Evolutionary conservation across 92 coral and sea anemone genomes (phyloP).

Genomic region (Porites lobata): DNA sequence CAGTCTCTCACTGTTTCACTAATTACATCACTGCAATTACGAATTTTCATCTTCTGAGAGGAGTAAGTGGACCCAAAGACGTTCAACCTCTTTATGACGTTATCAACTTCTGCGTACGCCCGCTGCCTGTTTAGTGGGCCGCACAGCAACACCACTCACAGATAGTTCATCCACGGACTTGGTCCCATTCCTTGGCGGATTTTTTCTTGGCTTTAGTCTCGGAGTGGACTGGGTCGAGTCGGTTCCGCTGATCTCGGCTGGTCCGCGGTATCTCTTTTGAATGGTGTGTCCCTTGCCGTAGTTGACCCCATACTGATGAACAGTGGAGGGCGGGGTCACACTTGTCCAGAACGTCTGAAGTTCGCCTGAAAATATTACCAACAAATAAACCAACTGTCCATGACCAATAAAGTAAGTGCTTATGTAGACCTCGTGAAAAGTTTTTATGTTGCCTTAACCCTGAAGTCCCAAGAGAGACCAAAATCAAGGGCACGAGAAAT

Average conservation of each 20-base stretch:
- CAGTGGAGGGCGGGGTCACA: conserved; percentile 85
- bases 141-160: conserved; percentile 88
- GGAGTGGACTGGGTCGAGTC: conserved; percentile 91
- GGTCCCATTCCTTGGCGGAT: conserved; percentile 56
- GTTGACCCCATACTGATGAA: conserved; percentile 76
- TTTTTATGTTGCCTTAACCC: no score
- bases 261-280: conserved; percentile 87
- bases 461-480: no score
- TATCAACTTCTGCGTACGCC: conserved; percentile 47
- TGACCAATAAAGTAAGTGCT: background rate
- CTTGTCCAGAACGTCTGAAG: conserved; percentile 78
- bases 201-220: conserved; percentile 79
- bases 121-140: conserved; percentile 73
- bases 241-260: conserved; percentile 81
- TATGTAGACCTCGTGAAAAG: no score
- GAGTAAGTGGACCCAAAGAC: background rate
- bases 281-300: conserved; percentile 86
- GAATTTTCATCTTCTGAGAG: background rate
- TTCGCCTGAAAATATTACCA: conserved; percentile 53
- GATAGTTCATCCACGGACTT: conserved; percentile 77
- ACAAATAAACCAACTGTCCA: background rate
- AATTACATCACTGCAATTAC: background rate
- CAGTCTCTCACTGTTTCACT: background rate
- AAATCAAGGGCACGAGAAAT: no score
- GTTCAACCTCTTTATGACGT: background rate